Conservation (phyloP, 1,140 invertebrate genomes). For the Zaprionus davidi region DNA sequence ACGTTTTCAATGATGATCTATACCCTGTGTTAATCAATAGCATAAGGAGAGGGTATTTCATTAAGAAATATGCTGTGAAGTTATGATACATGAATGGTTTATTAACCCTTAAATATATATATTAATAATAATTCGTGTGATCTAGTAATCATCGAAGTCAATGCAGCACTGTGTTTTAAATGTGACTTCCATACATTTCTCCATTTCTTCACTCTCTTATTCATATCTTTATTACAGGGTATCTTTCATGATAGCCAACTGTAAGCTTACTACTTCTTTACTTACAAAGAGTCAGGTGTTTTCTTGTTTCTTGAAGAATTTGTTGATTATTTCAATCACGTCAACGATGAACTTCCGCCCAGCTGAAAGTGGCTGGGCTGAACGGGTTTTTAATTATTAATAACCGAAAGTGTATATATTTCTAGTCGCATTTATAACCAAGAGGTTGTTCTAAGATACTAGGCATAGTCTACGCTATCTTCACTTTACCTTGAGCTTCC, state of each 20-base stretch:
- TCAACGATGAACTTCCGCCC: slow-evolving; percentile 12
- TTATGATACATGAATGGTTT: too few species aligned
- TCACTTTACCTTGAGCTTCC: not conserved
- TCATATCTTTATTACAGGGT: too few species aligned
- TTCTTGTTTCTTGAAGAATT: not conserved
- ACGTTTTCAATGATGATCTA: not conserved
- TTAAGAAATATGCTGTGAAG: not conserved
- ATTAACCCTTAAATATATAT: too few species aligned
- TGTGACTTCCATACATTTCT: too few species aligned
- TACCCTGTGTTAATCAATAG: not conserved
- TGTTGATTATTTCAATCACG: slow-evolving; percentile 6
- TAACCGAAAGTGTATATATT: slow-evolving; percentile 1
- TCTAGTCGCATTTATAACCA: not conserved
- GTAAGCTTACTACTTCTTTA: too few species aligned
- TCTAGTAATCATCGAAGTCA: too few species aligned
- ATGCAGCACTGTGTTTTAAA: not conserved
- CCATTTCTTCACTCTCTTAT: not conserved
- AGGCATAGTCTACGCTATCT: not conserved
- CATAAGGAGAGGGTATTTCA: not conserved
- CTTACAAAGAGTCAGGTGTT: not conserved
- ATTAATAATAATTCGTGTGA: too few species aligned
- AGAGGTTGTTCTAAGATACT: not conserved
- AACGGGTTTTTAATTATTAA: slow-evolving; percentile 11
- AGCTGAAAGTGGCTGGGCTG: not conserved
- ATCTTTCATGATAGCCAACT: too few species aligned